phyloP scores from a whole-genome alignment of 2,797 vertebrate genomes.

The Siniperca obscura region DNA sequence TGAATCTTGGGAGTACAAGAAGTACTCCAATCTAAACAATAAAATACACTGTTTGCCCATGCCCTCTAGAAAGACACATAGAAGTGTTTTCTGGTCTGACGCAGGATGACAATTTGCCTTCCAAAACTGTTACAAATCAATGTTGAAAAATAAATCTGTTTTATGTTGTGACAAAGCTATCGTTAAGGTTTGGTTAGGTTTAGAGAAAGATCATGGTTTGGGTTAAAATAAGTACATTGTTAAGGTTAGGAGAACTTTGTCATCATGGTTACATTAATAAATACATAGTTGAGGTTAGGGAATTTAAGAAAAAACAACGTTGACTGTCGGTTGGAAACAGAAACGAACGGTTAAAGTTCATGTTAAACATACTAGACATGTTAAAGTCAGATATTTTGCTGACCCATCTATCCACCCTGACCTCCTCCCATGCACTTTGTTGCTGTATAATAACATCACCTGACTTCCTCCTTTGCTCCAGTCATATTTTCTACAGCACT shows the following conservation, averaged over 20 bases:
- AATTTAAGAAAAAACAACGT: not conserved
- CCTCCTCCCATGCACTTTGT: not conserved
- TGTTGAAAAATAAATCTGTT: not conserved
- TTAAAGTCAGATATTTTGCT: not conserved
- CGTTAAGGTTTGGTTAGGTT: not conserved
- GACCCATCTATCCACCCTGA: not conserved
- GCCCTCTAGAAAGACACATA: not conserved
- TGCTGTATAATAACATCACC: not conserved
- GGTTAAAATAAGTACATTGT: too few species aligned
- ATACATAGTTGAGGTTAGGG: not conserved
- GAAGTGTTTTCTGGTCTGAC: too few species aligned
- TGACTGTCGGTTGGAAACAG: not conserved
- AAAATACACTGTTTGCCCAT: too few species aligned
- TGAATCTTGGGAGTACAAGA: too few species aligned
- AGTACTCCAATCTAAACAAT: too few species aligned
- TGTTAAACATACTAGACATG: too few species aligned
- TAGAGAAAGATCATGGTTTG: not conserved
- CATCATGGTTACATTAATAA: too few species aligned
- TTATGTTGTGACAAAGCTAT: not conserved
- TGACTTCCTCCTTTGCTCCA: not conserved
- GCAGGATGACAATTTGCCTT: not conserved
- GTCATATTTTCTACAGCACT: not conserved
- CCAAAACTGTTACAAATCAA: not conserved
- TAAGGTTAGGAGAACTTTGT: too few species aligned
- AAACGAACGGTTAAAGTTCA: too few species aligned